Evolutionary conservation across 2,888 invertebrate genomes (phyloP).

Genomic region (Apamea anceps): DNA sequence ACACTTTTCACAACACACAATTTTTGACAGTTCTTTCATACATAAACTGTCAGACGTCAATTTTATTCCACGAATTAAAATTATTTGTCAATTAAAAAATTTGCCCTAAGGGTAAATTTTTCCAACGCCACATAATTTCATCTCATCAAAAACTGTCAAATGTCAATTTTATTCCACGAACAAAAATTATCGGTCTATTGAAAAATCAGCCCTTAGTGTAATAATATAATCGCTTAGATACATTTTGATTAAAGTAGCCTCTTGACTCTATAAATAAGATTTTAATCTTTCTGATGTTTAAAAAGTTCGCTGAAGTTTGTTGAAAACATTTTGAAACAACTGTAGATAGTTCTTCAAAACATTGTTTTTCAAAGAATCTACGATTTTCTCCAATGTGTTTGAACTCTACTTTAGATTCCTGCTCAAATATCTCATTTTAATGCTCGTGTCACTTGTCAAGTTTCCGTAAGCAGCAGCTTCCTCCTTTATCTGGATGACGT

Average conservation of each 20-base stretch:
- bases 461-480: background rate
- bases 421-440: background rate
- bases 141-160: no score
- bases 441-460: background rate
- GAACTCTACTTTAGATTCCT: background rate
- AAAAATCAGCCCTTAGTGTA: no score
- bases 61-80: no score
- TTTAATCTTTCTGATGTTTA: background rate
- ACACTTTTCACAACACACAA: no score
- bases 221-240: background rate
- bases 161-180: no score
- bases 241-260: background rate
- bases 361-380: background rate
- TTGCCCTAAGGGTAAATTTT: no score
- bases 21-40: no score
- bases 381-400: background rate
- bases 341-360: no score
- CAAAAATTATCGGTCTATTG: no score
- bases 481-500: constrained; percentile 3
- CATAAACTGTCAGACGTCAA: no score
- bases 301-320: background rate
- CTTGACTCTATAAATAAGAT: background rate
- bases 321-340: background rate
- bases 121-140: no score
- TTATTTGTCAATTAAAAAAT: no score